Percentiles rank a stretch among this genome's conserved stretches.
Conservation (phyloP, 2,113 vertebrate species). For the Cyprinus carpio region DNA sequence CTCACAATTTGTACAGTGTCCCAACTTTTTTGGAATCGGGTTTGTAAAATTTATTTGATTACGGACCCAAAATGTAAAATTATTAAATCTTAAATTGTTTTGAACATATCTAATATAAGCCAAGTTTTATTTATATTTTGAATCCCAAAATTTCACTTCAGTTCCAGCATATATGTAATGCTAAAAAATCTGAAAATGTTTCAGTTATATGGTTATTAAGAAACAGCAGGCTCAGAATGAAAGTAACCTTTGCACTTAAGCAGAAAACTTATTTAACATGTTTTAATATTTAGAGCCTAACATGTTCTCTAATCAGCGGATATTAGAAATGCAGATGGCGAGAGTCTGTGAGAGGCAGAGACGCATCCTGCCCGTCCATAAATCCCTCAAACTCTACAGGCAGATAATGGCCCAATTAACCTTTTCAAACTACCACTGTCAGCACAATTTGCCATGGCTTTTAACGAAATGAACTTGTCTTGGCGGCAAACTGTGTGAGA, state of each 20-base stretch:
- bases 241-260: neutral
- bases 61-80: no score
- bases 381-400: conserved; percentile 80
- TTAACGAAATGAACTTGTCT: conserved; percentile 71
- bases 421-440: conserved; percentile 78
- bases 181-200: no score
- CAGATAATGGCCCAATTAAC: conserved; percentile 82
- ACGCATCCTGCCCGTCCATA: conserved; percentile 69
- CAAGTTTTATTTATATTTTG: neutral
- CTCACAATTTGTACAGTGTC: no score
- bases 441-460: conserved; percentile 70
- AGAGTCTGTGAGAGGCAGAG: conserved; percentile 55
- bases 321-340: conserved; percentile 38
- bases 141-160: neutral
- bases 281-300: neutral
- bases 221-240: neutral
- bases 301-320: conserved; percentile 33
- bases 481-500: conserved; percentile 49
- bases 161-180: neutral
- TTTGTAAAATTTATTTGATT: no score
- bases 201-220: no score
- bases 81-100: neutral
- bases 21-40: no score
- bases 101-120: neutral
- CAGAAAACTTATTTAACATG: neutral